Base-by-base conservation (phyloP, 2,797 vertebrate species). In the Molossus molossus region DNA sequence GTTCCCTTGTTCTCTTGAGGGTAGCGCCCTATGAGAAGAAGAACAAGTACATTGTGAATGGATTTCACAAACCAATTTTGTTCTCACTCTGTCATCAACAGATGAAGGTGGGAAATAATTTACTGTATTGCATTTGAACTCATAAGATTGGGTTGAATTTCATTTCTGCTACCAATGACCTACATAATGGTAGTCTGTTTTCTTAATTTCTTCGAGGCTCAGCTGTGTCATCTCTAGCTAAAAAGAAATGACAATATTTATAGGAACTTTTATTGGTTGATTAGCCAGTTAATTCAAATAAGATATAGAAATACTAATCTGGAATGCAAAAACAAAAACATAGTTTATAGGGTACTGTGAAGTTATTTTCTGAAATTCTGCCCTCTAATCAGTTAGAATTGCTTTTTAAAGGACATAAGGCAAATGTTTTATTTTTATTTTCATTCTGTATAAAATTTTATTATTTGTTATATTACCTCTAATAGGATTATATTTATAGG, bases 1-100 rank as follows among this genome's bases (percentile, higher is more conserved):
- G 99, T 99, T 57, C 99, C 99, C 97, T 99, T 99, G 95, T 98
- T 99, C 98, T 98, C 99, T 90, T 99, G 98, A 37, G 99, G 99
- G 75, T 98, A 99, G 80, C 99, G 97, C 70, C 99, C 99, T 99
- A 76, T 1, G n/a, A 77, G 33, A 85, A 92, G 58, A 94, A 92
- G n/a, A 96, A 29, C 91, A 18, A 90, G n/a, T 17, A 20, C 0
- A 17, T 27, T 1, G 1, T 17, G 62, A 90, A 40, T 40, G 17
- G 18, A 29, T 58, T 73, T 60, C 67, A 70, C 25, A 55, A 37
- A 62, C 6, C n/a, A 8, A 8, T n/a, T 90, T 18, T 60, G n/a
- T 58, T 60, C 18, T 37, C 37, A 23, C 12, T 45, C 20, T 70
- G 57, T 45, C 27, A 15, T 45, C 25, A 45, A 33, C 3, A 58